Evolutionary conservation across 2,113 vertebrate species (phyloP).

Genomic region (Leucopsar rothschildi): DNA sequence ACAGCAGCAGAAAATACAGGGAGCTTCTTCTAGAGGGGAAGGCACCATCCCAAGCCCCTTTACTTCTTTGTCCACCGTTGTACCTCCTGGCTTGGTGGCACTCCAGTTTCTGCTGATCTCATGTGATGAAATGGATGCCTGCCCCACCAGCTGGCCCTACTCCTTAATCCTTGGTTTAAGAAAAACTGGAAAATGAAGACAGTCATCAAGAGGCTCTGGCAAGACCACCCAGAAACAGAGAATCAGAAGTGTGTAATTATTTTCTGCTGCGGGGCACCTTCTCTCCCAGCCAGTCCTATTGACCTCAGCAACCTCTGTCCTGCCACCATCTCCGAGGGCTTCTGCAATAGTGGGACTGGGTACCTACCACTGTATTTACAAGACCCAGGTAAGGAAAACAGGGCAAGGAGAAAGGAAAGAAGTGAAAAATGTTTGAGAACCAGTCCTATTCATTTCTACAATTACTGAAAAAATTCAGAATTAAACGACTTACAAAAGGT

Average conservation of each 20-base stretch:
- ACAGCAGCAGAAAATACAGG: not conserved
- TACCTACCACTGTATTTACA: not conserved
- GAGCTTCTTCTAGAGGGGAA: not conserved
- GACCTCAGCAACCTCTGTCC: not conserved
- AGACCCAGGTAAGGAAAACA: not conserved
- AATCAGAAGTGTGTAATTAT: not conserved
- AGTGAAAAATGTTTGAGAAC: not conserved
- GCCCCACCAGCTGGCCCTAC: not conserved
- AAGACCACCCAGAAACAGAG: not conserved
- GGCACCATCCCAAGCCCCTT: not conserved
- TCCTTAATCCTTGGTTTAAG: not conserved
- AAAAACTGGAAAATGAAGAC: not conserved
- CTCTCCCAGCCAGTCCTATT: not conserved
- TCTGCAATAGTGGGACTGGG: not conserved
- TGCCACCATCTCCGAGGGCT: not conserved
- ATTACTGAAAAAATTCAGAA: not conserved
- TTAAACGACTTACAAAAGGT: not conserved
- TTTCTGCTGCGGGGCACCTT: not conserved
- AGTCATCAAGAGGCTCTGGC: not conserved
- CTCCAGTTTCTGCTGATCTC: not conserved
- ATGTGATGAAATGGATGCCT: not conserved
- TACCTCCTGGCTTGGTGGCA: not conserved
- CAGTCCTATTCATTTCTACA: not conserved
- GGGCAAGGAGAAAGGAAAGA: not conserved
- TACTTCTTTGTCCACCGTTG: not conserved